These are phyloP conservation scores for Lordiphosa collinella DNA, from an alignment of 1,140 invertebrate species.

Conservation along the genomic window DNA sequence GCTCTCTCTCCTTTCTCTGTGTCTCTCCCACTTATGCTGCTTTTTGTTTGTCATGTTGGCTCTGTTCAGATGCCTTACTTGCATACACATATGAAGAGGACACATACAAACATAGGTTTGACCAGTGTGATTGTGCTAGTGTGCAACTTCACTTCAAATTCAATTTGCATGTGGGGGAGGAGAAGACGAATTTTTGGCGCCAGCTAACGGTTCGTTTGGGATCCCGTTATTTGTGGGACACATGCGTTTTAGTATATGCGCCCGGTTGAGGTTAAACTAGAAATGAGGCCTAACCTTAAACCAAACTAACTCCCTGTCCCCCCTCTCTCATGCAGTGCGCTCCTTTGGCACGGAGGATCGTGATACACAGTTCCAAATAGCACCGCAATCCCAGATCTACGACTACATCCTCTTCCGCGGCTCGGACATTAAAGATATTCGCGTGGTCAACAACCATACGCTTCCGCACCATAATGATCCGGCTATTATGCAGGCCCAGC, in stretches of 20 bases:
- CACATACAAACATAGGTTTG: constrained; percentile 18
- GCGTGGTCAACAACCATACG: constrained; percentile 90
- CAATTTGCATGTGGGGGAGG: constrained; percentile 11
- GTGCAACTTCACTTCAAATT: constrained; percentile 26
- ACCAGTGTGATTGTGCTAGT: constrained; percentile 30
- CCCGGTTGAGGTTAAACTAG: constrained; percentile 54
- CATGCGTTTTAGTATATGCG: constrained; percentile 11
- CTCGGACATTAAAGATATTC: constrained; percentile 98
- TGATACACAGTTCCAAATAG: constrained; percentile 94
- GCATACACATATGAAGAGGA: constrained; percentile 17
- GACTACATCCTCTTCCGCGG: constrained; percentile 99
- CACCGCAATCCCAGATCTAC: constrained; percentile 97
- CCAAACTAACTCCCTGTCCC: not conserved
- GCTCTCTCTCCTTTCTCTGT: constrained; percentile 19
- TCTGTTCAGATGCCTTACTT: constrained; percentile 41
- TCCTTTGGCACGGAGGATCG: constrained; percentile 99
- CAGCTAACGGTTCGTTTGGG: constrained; percentile 38
- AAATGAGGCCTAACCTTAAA: constrained; percentile 38
- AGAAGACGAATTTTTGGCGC: constrained; percentile 31
- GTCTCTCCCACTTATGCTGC: constrained; percentile 65
- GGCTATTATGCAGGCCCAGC: constrained; percentile 94
- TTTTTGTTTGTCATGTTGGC: constrained; percentile 77
- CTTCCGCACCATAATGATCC: constrained; percentile 92
- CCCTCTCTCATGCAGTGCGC: constrained; percentile 85
- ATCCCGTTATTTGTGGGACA: constrained; percentile 31